Percentiles rank a stretch among this genome's conserved stretches.
Conservation (phyloP, 2,113 vertebrate species). For the Scartelaos histophorus region DNA sequence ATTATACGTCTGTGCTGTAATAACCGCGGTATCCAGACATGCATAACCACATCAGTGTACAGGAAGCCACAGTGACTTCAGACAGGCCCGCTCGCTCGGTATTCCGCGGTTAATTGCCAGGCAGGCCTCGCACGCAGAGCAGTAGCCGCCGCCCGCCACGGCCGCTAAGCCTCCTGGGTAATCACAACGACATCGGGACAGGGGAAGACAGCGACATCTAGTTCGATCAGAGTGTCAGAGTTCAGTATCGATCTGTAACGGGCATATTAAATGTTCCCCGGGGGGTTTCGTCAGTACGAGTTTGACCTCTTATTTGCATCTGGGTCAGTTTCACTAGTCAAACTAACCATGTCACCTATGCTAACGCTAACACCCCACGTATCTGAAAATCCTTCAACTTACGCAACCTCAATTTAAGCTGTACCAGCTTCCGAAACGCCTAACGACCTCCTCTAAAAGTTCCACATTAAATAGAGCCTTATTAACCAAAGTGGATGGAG, state of each 20-base stretch:
- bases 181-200: slow-evolving; percentile 1
- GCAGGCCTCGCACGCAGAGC: slow-evolving; percentile 10
- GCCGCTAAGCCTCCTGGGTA: background rate
- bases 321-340: background rate
- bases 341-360: background rate
- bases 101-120: slow-evolving; percentile 16
- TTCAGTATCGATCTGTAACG: slow-evolving; percentile 6
- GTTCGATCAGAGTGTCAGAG: slow-evolving; percentile 18
- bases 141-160: background rate
- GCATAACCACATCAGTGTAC: slow-evolving; percentile 10
- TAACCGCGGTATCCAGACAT: background rate
- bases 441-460: background rate
- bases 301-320: background rate
- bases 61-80: slow-evolving; percentile 34
- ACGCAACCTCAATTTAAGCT: background rate
- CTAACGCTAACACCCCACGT: background rate
- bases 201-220: slow-evolving; percentile 1
- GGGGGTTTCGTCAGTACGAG: background rate
- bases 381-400: background rate
- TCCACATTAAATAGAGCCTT: background rate
- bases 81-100: slow-evolving; percentile 27
- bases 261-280: background rate
- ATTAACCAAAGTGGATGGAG: background rate
- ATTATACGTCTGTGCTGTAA: background rate
- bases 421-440: background rate